phyloP scores from a whole-genome alignment of 2,888 invertebrate species.

The Eupeodes latifasciatus region DNA sequence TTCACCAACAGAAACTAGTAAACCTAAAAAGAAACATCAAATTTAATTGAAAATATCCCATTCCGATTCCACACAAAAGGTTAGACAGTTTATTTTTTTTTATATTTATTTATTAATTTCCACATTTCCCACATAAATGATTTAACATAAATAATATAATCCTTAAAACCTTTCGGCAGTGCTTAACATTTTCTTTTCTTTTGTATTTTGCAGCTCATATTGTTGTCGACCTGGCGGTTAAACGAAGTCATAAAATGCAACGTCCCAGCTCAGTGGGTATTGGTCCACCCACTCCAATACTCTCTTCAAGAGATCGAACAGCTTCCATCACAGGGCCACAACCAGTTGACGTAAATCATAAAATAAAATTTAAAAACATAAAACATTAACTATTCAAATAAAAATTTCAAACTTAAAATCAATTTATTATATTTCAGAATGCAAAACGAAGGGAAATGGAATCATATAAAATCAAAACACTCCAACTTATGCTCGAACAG shows the following conservation, averaged over 20 bases:
- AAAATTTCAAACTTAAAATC: conserved; percentile 3
- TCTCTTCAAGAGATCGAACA: conserved; percentile 85
- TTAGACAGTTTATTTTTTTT: too few species aligned
- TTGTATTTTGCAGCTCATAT: conserved; percentile 86
- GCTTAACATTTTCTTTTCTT: too few species aligned
- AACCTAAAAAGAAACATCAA: too few species aligned
- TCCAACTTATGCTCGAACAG: conserved; percentile 95
- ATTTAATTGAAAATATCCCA: too few species aligned
- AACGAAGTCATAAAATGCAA: conserved; percentile 86
- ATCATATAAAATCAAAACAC: conserved; percentile 92
- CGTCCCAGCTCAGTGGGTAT: conserved; percentile 84
- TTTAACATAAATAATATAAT: too few species aligned
- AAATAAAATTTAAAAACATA: conserved; percentile 42
- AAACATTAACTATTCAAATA: not conserved
- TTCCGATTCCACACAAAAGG: too few species aligned
- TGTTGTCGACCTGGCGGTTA: conserved; percentile 89
- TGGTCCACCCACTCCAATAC: conserved; percentile 86
- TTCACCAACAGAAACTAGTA: too few species aligned
- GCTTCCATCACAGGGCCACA: conserved; percentile 91
- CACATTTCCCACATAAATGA: too few species aligned
- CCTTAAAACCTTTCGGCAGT: too few species aligned
- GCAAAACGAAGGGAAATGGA: conserved; percentile 94
- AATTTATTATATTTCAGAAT: conserved; percentile 85
- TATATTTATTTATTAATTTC: too few species aligned
- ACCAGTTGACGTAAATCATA: conserved; percentile 92